Base-by-base conservation (phyloP, 2,113 vertebrate genomes). In the Felis chaus region DNA sequence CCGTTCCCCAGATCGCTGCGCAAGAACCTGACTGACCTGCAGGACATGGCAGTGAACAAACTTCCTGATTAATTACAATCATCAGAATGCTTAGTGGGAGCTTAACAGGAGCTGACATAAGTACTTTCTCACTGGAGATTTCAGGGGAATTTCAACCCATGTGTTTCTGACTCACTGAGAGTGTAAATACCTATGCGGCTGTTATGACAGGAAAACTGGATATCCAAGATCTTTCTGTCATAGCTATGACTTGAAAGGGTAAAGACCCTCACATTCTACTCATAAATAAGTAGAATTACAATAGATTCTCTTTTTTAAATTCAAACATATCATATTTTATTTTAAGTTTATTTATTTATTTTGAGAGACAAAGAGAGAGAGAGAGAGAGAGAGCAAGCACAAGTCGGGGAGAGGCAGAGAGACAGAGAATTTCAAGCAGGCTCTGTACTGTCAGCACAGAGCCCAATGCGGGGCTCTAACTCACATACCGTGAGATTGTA, bases 11-110 rank as follows among this genome's bases (percentile, higher is more conserved):
- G 78, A 85, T 55, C 53, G 16, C 84, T 76, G 39, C 82, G 19
- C 68, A 97, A 95, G 96, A 97, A 97, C 96, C 73, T 25, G 95
- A 96, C 36, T 78, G 85, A 91, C 97, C 84, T 91, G 97, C 55
- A 48, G 39, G 15, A 39, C 85, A 50, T 29, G 91, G 73, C 65
- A 36, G 68, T 82, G 92, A 97, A 68, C 63, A 97, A 97, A 89
- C 81, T 96, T 94, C 88, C 71, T 48, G 55, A 84, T 87, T 85
- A 88, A 57, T 96, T 66, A 53, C 5, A 7, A 79, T 76, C 95
- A 89, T 69, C 36, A 76, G 61, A 83, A 73, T 87, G 57, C 71
- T 96, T 93, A 94, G 83, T 4, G 39, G 83, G 73, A 97, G 96
- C 95, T 96, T 97, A 95, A 79, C 53, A 79, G 66, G 25, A 93